A percentile compares a stretch with the other conserved stretches of the same genome.
phyloP scores from a whole-genome alignment of 2,113 vertebrate genomes.

The Ondatra zibethicus region DNA sequence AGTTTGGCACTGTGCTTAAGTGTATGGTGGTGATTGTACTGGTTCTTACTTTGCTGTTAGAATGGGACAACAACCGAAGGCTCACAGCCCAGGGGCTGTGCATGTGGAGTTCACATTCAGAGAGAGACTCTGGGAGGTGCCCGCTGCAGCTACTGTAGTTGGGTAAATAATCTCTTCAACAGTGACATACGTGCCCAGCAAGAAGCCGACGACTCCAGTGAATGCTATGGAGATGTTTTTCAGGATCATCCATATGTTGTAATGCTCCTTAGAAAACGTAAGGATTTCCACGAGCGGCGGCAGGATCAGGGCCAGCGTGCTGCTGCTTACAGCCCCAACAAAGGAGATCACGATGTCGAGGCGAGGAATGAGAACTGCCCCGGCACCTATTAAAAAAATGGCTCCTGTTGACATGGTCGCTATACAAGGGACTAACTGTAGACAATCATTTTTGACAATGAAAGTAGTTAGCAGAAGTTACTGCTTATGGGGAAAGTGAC shows the following conservation, averaged over 20 bases:
- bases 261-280: slow-evolving; percentile 88
- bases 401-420: slow-evolving; percentile 45
- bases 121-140: slow-evolving; percentile 59
- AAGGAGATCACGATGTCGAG: slow-evolving; percentile 94
- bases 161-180: slow-evolving; percentile 92
- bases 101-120: slow-evolving; percentile 79
- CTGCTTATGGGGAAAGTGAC: background rate
- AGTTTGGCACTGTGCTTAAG: slow-evolving; percentile 6
- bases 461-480: background rate
- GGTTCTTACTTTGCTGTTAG: slow-evolving; percentile 58
- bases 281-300: slow-evolving; percentile 93
- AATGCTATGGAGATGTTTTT: slow-evolving; percentile 90
- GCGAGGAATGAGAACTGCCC: slow-evolving; percentile 90
- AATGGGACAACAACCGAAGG: background rate
- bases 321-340: slow-evolving; percentile 92
- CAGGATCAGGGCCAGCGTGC: slow-evolving; percentile 91
- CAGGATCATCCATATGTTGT: slow-evolving; percentile 84
- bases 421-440: background rate
- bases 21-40: background rate
- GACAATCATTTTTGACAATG: background rate
- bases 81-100: slow-evolving; percentile 40
- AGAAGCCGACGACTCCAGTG: slow-evolving; percentile 91
- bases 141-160: slow-evolving; percentile 46
- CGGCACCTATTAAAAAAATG: slow-evolving; percentile 83
- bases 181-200: slow-evolving; percentile 91